phyloP scores from a whole-genome alignment of 1,140 invertebrate species.

The Listronotus oregonensis region DNA sequence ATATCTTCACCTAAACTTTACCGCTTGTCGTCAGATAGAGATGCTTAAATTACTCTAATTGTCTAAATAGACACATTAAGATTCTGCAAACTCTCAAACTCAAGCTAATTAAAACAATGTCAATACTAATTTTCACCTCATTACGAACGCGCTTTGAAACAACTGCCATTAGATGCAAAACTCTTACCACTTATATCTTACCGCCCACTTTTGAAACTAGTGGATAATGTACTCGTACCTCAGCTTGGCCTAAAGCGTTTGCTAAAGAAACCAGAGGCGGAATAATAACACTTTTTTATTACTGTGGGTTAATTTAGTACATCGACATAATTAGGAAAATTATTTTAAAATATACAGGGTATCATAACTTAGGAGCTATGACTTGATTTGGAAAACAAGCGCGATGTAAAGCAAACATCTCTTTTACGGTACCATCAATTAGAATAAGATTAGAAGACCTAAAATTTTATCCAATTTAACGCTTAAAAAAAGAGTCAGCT shows the following conservation, averaged over 20 bases:
- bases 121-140: slow-evolving; percentile 39
- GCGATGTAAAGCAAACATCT: too few species aligned
- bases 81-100: slow-evolving; percentile 20
- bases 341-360: too few species aligned
- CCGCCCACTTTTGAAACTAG: slow-evolving; percentile 24
- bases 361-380: too few species aligned
- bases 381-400: too few species aligned
- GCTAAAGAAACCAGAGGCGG: too few species aligned
- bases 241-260: slow-evolving; percentile 5
- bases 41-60: slow-evolving; percentile 32
- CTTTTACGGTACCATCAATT: too few species aligned
- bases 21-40: slow-evolving; percentile 15
- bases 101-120: slow-evolving; percentile 36
- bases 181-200: slow-evolving; percentile 30
- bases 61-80: slow-evolving; percentile 36
- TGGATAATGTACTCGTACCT: slow-evolving; percentile 12
- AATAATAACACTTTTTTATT: too few species aligned
- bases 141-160: slow-evolving; percentile 28
- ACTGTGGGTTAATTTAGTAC: too few species aligned
- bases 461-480: too few species aligned
- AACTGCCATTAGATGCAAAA: slow-evolving; percentile 32
- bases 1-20: slow-evolving; percentile 10
- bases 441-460: too few species aligned
- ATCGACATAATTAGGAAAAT: too few species aligned
- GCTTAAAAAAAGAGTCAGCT: too few species aligned